Conservation (phyloP, 2,797 vertebrate species). For the Eulemur mongoz region DNA sequence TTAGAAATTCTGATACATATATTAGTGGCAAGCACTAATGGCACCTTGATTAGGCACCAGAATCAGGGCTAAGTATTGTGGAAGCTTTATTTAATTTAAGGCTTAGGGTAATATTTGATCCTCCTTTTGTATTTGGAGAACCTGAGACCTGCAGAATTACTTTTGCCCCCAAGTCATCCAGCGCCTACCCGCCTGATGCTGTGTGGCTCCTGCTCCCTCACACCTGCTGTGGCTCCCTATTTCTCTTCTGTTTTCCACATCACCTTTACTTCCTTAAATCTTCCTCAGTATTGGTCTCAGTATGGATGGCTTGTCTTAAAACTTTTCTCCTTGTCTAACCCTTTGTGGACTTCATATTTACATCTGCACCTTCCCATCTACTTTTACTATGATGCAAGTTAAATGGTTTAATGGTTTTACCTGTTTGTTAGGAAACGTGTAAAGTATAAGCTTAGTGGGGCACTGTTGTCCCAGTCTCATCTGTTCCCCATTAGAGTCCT, state of each 20-base stretch:
- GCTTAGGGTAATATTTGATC: not conserved
- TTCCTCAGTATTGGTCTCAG: too few species aligned
- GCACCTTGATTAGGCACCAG: not conserved
- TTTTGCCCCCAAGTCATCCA: not conserved
- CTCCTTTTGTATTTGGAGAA: not conserved
- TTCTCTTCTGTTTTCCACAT: not conserved
- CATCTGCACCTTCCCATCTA: not conserved
- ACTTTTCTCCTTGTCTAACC: not conserved
- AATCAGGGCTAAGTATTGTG: not conserved
- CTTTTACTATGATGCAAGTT: not conserved
- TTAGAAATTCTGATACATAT: not conserved
- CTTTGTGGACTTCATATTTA: not conserved
- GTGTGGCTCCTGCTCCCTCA: not conserved
- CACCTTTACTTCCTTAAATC: not conserved
- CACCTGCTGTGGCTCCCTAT: too few species aligned
- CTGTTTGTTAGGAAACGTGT: not conserved
- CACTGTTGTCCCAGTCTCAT: too few species aligned
- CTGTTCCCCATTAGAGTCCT: not conserved
- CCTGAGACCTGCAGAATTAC: not conserved
- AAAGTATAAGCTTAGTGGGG: rapidly evolving
- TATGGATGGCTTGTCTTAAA: not conserved
- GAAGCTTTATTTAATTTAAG: not conserved
- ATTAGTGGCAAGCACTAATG: not conserved
- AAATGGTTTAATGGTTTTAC: not conserved
- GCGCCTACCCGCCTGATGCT: not conserved